phyloP scores from a whole-genome alignment of 2,113 vertebrate genomes.

The Lepus americanus region DNA sequence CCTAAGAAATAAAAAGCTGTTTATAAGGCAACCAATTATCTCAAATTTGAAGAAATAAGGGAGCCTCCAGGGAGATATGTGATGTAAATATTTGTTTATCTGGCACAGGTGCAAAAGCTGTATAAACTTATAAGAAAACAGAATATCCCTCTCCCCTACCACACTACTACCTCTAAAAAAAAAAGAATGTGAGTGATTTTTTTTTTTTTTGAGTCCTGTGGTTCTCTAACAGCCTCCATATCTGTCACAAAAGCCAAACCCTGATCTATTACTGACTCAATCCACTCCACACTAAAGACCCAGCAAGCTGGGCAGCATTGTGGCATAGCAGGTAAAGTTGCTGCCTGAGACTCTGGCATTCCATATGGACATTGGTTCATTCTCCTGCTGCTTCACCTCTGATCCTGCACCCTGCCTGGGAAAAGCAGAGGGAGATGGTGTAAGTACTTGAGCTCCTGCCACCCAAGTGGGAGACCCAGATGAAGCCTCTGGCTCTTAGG shows the following conservation, averaged over 20 bases:
- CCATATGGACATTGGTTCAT: no score
- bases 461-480: no score
- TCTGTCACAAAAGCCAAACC: neutral
- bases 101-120: neutral
- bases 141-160: neutral
- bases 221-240: neutral
- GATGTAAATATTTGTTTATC: neutral
- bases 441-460: no score
- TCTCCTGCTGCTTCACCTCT: no score
- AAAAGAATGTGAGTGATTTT: neutral
- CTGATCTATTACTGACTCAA: neutral
- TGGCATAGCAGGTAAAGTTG: no score
- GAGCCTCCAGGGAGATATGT: neutral
- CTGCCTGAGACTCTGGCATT: no score
- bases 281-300: neutral
- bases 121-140: neutral
- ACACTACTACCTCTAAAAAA: neutral
- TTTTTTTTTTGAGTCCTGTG: neutral
- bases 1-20: neutral
- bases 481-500: no score
- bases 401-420: no score
- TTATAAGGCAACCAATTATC: neutral
- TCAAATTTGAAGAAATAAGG: neutral
- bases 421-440: no score
- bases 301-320: neutral